These are phyloP conservation scores for Lampris megalopsis DNA, from an alignment of 2,113 vertebrate genomes.

Conservation along the genomic window DNA sequence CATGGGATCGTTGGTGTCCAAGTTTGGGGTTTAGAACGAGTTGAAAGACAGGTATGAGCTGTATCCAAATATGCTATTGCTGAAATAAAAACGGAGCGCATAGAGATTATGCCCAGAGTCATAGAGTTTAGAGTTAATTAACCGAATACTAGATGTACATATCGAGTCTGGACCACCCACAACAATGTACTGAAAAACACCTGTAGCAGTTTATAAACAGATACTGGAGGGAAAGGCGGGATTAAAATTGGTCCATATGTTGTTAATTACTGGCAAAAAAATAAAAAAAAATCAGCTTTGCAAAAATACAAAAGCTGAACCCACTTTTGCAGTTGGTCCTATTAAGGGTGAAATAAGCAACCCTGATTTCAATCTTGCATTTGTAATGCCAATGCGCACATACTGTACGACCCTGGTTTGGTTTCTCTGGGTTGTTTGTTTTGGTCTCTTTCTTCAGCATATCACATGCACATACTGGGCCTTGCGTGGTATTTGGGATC, in stretches of 20 bases:
- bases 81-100: slow-evolving; percentile 15
- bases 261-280: not conserved
- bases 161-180: not conserved
- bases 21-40: slow-evolving; percentile 50
- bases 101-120: slow-evolving; percentile 29
- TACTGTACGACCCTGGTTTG: too few relatives aligned
- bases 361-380: too few relatives aligned
- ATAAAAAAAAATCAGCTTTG: too few relatives aligned
- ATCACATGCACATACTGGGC: too few relatives aligned
- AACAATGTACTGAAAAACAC: slow-evolving; percentile 5
- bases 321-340: too few relatives aligned
- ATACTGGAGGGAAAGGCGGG: slow-evolving; percentile 1
- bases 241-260: not conserved
- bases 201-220: slow-evolving; percentile 1
- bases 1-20: slow-evolving; percentile 52
- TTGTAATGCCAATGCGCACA: too few relatives aligned
- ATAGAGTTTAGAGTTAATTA: slow-evolving; percentile 19
- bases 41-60: slow-evolving; percentile 61
- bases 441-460: too few relatives aligned
- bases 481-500: too few relatives aligned
- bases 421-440: too few relatives aligned
- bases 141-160: slow-evolving; percentile 20
- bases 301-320: too few relatives aligned
- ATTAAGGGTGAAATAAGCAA: too few relatives aligned
- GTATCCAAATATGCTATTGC: slow-evolving; percentile 38